Base-by-base conservation (phyloP, 2,888 invertebrate species). In the Rotaria magnacalcarata region DNA sequence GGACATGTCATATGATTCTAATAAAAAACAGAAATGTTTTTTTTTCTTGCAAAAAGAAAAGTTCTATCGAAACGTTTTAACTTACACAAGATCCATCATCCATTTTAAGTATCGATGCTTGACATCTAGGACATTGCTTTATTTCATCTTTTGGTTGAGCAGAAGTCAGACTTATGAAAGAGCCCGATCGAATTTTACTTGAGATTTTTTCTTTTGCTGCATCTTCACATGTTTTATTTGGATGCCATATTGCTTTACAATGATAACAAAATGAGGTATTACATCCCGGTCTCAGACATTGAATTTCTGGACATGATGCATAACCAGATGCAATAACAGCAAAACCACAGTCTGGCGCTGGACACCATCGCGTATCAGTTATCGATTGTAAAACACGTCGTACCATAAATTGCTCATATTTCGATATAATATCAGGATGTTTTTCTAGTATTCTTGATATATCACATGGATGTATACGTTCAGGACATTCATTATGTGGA, bases 211-310 rank as follows among this genome's bases (percentile, higher is more conserved):
- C 90, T 88, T 97, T 92, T 16, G 97, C 97, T 75, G 96, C 95
- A 93, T 97, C 97, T 54, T 87, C 85, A 91, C 97, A 97, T 0
- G 97, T 97, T 92, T 96, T 96, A 92, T 96, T 96, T 84, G 97
- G 96, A 92, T 98, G 97, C 97, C 97, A 97, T 90, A 95, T 94
- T 88, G 96, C 96, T 93, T 97, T 96, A 92, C 97, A 97, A 92
- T 97, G 97, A 92, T 98, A 98, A 92, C 97, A 98, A 93, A 98
- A 98, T 88, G 94, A 94, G n/a, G 96, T 95, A 90, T 95, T 95
- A 91, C 97, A 98, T 60, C 95, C 96, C 3, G 95, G 95, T 87
- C 96, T 93, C 90, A 95, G 94, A 92, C 97, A 98, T 89, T 94
- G 94, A 89, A 98, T 93, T 92, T 96, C 95, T 19, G 97, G 97